Evolutionary conservation across 2,113 vertebrate species (phyloP).

Genomic region (Nothoprocta pentlandii): DNA sequence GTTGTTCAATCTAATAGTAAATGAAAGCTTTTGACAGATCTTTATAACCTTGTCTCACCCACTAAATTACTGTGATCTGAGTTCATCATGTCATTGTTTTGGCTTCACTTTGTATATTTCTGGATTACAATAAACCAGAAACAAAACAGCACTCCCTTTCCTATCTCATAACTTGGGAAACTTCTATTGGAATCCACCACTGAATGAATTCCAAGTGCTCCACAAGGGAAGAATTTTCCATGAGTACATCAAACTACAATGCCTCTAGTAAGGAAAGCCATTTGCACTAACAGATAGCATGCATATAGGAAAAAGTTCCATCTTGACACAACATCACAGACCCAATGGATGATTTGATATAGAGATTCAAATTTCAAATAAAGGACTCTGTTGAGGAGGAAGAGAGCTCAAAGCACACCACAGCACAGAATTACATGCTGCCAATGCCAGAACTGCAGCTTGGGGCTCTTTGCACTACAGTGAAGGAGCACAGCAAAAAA

Average conservation of each 20-base stretch:
- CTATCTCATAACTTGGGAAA: background rate
- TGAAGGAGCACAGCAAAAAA: background rate
- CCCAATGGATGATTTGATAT: background rate
- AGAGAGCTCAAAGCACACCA: background rate
- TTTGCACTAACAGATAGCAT: background rate
- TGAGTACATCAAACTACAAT: background rate
- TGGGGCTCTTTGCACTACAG: background rate
- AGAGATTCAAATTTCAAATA: background rate
- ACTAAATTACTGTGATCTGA: background rate
- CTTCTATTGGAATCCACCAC: background rate
- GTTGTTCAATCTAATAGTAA: background rate
- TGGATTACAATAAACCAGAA: background rate
- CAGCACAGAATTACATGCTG: background rate
- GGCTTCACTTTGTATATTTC: background rate
- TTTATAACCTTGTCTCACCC: background rate
- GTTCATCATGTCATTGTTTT: background rate
- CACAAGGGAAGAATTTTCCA: background rate
- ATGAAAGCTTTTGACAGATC: background rate
- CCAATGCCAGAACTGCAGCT: background rate
- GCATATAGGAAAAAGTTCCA: background rate
- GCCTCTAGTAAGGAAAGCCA: background rate
- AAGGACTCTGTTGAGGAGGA: background rate
- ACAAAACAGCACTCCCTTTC: background rate
- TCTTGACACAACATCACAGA: background rate
- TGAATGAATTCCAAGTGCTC: background rate